Base-by-base conservation (phyloP, 2,888 invertebrate genomes). In the Perithous albicinctus region DNA sequence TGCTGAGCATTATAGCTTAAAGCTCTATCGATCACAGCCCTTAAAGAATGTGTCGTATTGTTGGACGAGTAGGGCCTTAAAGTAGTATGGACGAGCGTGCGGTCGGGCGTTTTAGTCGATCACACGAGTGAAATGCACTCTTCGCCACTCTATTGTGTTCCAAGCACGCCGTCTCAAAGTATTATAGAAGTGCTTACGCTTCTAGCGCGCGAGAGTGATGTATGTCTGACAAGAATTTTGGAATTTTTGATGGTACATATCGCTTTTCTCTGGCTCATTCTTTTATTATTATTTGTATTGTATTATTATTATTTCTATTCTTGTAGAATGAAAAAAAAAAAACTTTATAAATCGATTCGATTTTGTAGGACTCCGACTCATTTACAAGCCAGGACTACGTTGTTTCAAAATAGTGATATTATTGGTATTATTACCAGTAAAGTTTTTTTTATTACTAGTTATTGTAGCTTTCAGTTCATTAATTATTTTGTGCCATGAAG, bases 21-120 rank as follows among this genome's bases (percentile, higher is more conserved):
- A 18, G 51, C 46, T 66, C 15, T 63, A 82, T 82, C 82, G 82
- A 82, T 82, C 82, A 82, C 70, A 72, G 82, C 79, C 76, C 82
- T 79, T 67, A 23, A 82, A 76, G 76, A 82, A 82, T 73, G 76
- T 72, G 61, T 76, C 82, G 79, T 72, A 82, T 82, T 82, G 82
- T 82, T 79, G 72, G 61, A 54, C 29, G 56, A 76, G 72, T 76
- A 72, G 82, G 46, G 64, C 59, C 76, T 61, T 72, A 23, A 51
- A 67, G 79, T 75, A 72, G 64, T 59, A 48, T 32, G 20, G 48
- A 64, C 69, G 73, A 10, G 64, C 70, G 41, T 72, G 48, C 72
- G 63, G 48, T 69, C 76, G 67, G 35, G 38, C 76, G 76, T 82
- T 82, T 76, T 66, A 74, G 64, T 69, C 78, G 73, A 78, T 78